phyloP scores from a whole-genome alignment of 2,888 invertebrate species.

The Ormyrus pomaceus region DNA sequence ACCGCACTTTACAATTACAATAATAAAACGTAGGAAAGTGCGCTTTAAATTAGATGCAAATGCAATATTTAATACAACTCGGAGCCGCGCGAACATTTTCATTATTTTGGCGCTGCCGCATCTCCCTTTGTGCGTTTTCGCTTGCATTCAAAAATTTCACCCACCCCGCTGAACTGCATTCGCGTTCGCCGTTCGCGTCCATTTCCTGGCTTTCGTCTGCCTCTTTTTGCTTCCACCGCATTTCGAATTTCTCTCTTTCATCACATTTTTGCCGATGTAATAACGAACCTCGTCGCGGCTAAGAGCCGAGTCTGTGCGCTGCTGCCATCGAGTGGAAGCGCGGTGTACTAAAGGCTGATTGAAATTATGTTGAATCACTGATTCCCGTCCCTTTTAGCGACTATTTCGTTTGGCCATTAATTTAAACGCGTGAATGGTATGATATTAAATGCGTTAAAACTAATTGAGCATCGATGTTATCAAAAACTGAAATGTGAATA shows the following conservation, averaged over 20 bases:
- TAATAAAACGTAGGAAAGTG: neutral
- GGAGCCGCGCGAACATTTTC: neutral
- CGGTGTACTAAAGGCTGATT: slow-evolving; percentile 10
- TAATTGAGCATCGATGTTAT: too few relatives aligned
- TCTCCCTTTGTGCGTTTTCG: neutral
- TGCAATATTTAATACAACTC: slow-evolving; percentile 6
- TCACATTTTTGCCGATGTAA: slow-evolving; percentile 25
- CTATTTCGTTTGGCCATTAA: neutral
- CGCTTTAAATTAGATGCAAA: neutral
- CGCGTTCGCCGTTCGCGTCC: neutral
- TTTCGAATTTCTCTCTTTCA: slow-evolving; percentile 38
- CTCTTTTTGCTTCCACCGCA: neutral
- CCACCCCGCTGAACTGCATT: neutral
- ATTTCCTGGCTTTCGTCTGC: neutral
- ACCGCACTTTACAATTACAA: too few relatives aligned
- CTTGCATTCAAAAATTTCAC: slow-evolving; percentile 28
- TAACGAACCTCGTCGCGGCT: neutral
- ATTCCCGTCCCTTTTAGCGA: neutral
- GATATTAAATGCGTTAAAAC: too few relatives aligned
- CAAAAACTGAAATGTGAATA: too few relatives aligned
- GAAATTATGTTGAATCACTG: slow-evolving; percentile 27
- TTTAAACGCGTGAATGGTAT: too few relatives aligned
- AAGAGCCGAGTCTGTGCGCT: slow-evolving; percentile 4
- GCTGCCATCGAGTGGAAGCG: slow-evolving; percentile 28
- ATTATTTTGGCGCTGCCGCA: neutral